Evolutionary conservation across 2,797 vertebrate genomes (phyloP).

Genomic region (Rhinophrynus dorsalis): DNA sequence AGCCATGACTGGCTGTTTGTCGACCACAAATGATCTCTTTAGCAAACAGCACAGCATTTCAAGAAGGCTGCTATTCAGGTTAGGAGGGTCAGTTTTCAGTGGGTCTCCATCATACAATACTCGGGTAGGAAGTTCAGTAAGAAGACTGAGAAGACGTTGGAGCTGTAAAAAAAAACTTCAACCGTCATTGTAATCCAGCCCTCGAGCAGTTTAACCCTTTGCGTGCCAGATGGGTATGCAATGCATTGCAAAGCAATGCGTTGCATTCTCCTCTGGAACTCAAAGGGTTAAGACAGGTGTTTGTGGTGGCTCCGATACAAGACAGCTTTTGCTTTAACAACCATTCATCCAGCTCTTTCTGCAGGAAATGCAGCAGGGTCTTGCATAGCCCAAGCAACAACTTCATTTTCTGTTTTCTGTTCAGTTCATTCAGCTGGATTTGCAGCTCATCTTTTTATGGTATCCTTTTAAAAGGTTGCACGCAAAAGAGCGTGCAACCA

Average conservation of each 20-base stretch:
- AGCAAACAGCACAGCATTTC: conserved; percentile 61
- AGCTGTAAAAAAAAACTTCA: conserved; percentile 80
- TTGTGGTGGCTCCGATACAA: conserved; percentile 76
- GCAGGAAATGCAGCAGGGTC: conserved; percentile 65
- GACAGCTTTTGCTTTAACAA: conserved; percentile 73
- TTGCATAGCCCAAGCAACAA: conserved; percentile 68
- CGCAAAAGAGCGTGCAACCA: too few species aligned
- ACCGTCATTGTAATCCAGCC: conserved; percentile 84
- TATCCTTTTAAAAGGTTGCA: too few species aligned
- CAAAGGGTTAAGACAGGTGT: conserved; percentile 68
- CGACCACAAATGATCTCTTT: conserved; percentile 86
- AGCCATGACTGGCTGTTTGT: conserved; percentile 86
- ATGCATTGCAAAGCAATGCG: too few species aligned
- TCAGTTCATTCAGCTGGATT: too few species aligned
- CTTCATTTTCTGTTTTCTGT: too few species aligned
- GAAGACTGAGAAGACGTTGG: conserved; percentile 73
- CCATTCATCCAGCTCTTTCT: conserved; percentile 79
- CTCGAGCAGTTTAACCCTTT: too few species aligned
- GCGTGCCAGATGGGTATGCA: too few species aligned
- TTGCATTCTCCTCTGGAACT: too few species aligned
- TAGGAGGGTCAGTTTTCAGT: conserved; percentile 63
- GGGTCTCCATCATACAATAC: conserved; percentile 78
- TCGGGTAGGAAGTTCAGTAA: conserved; percentile 71
- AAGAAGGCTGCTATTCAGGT: conserved; percentile 67
- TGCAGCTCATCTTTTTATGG: too few species aligned